phyloP scores from a whole-genome alignment of 2,888 invertebrate genomes.

The Exocentrus adspersus region DNA sequence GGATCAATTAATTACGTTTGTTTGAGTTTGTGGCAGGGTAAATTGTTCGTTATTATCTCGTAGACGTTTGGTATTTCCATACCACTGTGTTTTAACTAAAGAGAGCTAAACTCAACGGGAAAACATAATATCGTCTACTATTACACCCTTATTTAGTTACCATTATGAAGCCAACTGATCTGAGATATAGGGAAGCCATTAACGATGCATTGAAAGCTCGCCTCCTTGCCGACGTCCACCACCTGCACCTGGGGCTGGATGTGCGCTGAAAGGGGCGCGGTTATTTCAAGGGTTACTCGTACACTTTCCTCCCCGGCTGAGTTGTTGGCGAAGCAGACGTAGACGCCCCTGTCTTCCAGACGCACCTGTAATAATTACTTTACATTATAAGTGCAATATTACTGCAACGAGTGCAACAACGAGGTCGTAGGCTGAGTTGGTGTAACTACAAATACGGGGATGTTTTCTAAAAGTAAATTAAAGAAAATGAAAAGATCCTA shows the following conservation, averaged over 20 bases:
- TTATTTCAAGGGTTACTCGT: slow-evolving; percentile 80
- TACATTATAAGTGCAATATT: too few species aligned
- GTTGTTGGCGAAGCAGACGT: slow-evolving; percentile 92
- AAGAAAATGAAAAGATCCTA: too few species aligned
- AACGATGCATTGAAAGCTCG: slow-evolving; percentile 87
- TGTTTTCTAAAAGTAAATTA: too few species aligned
- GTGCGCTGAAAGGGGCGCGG: slow-evolving; percentile 83
- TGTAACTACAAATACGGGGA: too few species aligned
- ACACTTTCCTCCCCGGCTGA: slow-evolving; percentile 85
- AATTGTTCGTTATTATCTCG: too few species aligned
- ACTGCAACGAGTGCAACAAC: too few species aligned
- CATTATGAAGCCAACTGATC: slow-evolving; percentile 85
- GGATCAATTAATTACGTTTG: not conserved
- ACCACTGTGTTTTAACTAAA: too few species aligned
- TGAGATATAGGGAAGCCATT: slow-evolving; percentile 86
- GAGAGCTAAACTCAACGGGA: too few species aligned
- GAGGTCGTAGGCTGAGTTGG: too few species aligned
- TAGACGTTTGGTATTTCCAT: too few species aligned
- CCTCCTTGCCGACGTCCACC: slow-evolving; percentile 85
- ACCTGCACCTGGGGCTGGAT: slow-evolving; percentile 81
- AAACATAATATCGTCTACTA: not conserved
- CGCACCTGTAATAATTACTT: slow-evolving; percentile 65
- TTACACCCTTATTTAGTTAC: slow-evolving; percentile 41
- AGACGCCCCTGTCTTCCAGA: slow-evolving; percentile 85
- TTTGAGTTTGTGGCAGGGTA: too few species aligned